A percentile compares a stretch with the other conserved stretches of the same genome.
Conservation (phyloP, 2,888 invertebrate genomes). For the Microchrysa polita region DNA sequence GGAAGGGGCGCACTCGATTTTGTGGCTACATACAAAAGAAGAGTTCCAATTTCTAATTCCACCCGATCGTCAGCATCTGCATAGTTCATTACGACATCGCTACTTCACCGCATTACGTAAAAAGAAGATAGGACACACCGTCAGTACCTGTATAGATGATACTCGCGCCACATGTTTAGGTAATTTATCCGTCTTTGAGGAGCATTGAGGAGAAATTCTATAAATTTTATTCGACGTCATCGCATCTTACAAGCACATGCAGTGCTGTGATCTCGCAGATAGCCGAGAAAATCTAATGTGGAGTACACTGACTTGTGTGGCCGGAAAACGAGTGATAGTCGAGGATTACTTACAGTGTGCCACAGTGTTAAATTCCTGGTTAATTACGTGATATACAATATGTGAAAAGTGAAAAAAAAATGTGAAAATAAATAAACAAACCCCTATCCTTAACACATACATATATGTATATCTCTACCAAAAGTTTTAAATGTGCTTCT, state of each 20-base stretch:
- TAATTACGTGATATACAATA: background rate
- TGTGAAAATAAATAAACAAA: background rate
- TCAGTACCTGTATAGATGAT: background rate
- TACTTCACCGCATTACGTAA: constrained; percentile 22
- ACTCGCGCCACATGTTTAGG: background rate
- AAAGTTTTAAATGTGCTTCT: too few species aligned
- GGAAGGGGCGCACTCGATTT: too few species aligned
- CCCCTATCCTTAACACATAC: too few species aligned
- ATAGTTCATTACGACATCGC: too few species aligned
- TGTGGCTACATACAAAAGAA: too few species aligned
- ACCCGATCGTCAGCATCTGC: too few species aligned
- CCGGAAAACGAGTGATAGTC: background rate
- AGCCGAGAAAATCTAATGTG: constrained; percentile 9
- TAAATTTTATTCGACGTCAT: constrained; percentile 30
- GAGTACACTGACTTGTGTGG: background rate
- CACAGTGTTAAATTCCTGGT: background rate
- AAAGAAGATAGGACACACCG: constrained; percentile 5
- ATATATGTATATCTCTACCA: too few species aligned
- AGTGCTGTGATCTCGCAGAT: constrained; percentile 16
- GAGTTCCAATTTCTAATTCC: too few species aligned
- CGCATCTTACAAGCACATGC: constrained; percentile 6
- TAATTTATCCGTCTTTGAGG: background rate
- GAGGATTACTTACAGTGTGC: background rate
- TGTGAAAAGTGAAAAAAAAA: background rate
- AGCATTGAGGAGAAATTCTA: constrained; percentile 31